A percentile compares a stretch with the other conserved stretches of the same genome.
These are phyloP conservation scores for Aleiodes alternator DNA, from an alignment of 2,888 invertebrate species.

Conservation along the genomic window DNA sequence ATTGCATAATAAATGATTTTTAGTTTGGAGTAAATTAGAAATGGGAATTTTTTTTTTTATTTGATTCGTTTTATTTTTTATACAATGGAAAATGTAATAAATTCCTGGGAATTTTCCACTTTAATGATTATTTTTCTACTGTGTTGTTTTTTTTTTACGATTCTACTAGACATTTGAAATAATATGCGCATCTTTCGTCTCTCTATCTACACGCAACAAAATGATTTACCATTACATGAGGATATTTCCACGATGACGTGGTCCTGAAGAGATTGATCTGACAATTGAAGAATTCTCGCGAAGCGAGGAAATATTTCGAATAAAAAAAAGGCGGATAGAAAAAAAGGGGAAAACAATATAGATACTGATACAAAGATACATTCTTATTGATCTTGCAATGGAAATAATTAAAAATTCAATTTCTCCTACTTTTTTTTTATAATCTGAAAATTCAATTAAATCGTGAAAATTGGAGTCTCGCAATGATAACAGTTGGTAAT, in stretches of 20 bases:
- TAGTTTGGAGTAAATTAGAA: not conserved
- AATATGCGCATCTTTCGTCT: constrained; percentile 5
- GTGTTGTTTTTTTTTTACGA: not conserved
- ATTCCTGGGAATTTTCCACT: constrained; percentile 4
- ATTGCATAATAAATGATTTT: too few relatives aligned
- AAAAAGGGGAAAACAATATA: constrained; percentile 3
- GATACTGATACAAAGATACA: not conserved
- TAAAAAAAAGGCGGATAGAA: not conserved
- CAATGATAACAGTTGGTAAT: not conserved
- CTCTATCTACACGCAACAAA: constrained; percentile 17
- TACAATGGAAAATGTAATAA: not conserved
- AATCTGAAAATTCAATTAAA: not conserved
- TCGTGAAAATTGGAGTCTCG: not conserved
- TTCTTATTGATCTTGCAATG: constrained; percentile 2
- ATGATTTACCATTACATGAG: constrained; percentile 25
- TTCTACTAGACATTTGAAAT: constrained; percentile 1
- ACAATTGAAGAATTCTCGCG: constrained; percentile 26
- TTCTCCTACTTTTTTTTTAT: too few relatives aligned
- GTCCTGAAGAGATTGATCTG: constrained; percentile 35
- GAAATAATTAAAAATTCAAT: not conserved
- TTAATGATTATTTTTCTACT: not conserved
- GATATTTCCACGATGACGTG: constrained; percentile 44
- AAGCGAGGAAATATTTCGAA: not conserved
- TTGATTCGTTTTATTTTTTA: not conserved
- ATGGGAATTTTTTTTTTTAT: not conserved